These are phyloP conservation scores for Lissonota sp. DNA, from an alignment of 2,888 invertebrate genomes.

Conservation along the genomic window DNA sequence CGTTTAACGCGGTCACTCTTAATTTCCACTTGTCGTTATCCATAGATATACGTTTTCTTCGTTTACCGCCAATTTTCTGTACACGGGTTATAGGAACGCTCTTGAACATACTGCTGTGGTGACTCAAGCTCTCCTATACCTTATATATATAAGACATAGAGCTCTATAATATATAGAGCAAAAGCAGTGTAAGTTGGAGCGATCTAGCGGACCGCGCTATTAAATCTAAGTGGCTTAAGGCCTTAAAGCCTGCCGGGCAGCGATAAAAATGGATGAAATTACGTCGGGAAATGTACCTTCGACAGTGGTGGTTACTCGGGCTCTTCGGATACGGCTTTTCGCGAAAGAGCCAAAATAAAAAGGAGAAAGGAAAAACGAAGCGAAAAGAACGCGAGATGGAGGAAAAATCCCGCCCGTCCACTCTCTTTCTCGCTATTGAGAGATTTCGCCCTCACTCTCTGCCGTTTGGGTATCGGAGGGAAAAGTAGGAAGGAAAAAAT, in stretches of 20 bases:
- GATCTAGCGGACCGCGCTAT: conserved; percentile 73
- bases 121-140: conserved; percentile 12
- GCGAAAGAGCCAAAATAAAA: conserved; percentile 15
- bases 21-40: not conserved
- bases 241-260: conserved; percentile 77
- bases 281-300: conserved; percentile 64
- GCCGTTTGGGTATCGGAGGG: not conserved
- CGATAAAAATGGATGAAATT: conserved; percentile 81
- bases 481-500: conserved; percentile 46
- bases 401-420: conserved; percentile 23
- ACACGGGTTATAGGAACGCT: conserved; percentile 28
- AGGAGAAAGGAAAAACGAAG: conserved; percentile 6
- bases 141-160: conserved; percentile 7
- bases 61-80: conserved; percentile 41
- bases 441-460: conserved; percentile 31
- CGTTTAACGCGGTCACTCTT: not conserved
- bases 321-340: conserved; percentile 32
- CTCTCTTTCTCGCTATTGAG: conserved; percentile 54
- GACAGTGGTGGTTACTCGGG: conserved; percentile 9
- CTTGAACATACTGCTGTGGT: conserved; percentile 28
- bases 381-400: conserved; percentile 5
- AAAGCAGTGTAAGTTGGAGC: conserved; percentile 50
- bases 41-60: conserved; percentile 20
- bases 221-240: conserved; percentile 82
- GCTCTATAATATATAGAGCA: conserved; percentile 15